Base-by-base conservation (phyloP, 2,797 vertebrate genomes). In the Smutsia gigantea region DNA sequence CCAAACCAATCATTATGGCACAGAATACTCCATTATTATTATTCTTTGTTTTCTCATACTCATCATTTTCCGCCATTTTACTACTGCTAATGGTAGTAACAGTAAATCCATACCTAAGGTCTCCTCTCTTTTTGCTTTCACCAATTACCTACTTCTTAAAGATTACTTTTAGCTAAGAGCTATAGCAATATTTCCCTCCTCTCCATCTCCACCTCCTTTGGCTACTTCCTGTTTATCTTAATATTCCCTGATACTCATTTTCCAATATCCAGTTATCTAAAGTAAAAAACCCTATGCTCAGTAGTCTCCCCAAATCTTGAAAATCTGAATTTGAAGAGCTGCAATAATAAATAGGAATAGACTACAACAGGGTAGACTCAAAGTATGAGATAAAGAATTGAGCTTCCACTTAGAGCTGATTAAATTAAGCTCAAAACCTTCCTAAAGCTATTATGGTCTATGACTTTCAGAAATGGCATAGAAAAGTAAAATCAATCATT, bases 361-460 rank as follows among this genome's bases (percentile, higher is more conserved):
- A 66, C 19, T 68, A 21, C 5, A 88, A 68, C n/a, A 46, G 75
- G 53, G 7, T 55, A 25, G 7, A 75, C 82, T 42, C 37, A 95
- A 85, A 93, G 37, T 55, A 49, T 13, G 29, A 81, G 31, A 46
- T 49, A 63, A 64, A 81, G 34, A 34, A 57, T 55, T 75, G 13
- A 85, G 31, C 2, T 82, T 86, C 19, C 61, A 31, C 1, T 25
- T 64, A 77, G 34, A 46, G 31, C n/a, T 42, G 63, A 89, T 51
- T 1, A 72, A 63, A 21, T 42, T 77, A 82, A 88, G 1, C 46
- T 53, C 31, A 93, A 93, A 72, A 21, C 18, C 31, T 85, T 94
- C 31, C 21, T 42, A 23, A 64, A 82, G 6, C 5, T 68, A 9
- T 46, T 59, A 46, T 34, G 27, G 10, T 11, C 37, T 86, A 49